Evolutionary conservation across 2,113 vertebrate species (phyloP).

Genomic region (Chionomys nivalis): DNA sequence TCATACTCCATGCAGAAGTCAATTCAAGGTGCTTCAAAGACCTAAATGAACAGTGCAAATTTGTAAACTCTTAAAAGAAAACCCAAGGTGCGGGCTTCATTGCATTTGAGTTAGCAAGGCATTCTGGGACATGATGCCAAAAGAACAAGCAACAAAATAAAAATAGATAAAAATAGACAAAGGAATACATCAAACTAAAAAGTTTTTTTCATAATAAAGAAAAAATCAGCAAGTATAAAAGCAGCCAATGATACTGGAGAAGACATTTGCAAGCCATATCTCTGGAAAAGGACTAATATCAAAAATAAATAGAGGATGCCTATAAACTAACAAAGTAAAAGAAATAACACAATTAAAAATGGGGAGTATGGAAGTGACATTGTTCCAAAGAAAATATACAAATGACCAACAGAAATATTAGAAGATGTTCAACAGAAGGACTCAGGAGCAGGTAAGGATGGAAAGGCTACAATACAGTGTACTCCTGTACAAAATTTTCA

Average conservation of each 20-base stretch:
- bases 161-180: neutral
- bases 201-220: constrained; percentile 2
- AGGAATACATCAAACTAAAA: neutral
- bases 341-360: neutral
- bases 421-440: neutral
- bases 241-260: neutral
- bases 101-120: neutral
- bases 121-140: neutral
- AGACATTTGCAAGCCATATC: neutral
- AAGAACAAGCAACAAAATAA: neutral
- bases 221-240: neutral
- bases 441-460: neutral
- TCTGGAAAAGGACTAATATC: neutral
- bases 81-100: neutral
- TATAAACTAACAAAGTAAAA: neutral
- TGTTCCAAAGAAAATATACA: neutral
- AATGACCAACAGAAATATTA: neutral
- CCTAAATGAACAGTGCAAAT: neutral
- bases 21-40: neutral
- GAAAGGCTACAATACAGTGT: neutral
- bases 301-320: neutral
- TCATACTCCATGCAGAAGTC: neutral
- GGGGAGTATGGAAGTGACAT: neutral
- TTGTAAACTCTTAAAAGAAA: neutral
- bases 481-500: neutral